Evolutionary conservation across 2,797 vertebrate genomes (phyloP).

Genomic region (Lemur catta): DNA sequence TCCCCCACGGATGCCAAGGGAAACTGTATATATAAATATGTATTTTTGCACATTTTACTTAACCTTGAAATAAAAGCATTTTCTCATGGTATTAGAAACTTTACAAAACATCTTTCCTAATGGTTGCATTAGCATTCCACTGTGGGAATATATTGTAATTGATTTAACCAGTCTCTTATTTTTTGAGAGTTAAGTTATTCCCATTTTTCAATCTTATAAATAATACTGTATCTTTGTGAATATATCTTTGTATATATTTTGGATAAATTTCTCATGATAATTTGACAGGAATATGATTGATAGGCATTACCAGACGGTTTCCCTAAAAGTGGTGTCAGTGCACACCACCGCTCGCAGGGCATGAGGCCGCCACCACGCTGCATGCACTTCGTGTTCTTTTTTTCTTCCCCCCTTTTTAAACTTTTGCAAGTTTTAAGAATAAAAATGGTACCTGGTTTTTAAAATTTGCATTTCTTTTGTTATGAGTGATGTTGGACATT

Average conservation of each 20-base stretch:
- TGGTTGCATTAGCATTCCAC: neutral
- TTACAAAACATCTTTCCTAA: neutral
- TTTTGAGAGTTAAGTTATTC: slow-evolving; percentile 17
- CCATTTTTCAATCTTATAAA: neutral
- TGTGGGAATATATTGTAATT: neutral
- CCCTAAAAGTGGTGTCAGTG: neutral
- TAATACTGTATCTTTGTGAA: neutral
- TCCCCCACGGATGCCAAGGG: neutral
- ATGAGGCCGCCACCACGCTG: neutral
- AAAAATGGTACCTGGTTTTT: slow-evolving; percentile 57
- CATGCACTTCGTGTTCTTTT: too few relatives aligned
- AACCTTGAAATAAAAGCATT: slow-evolving; percentile 2
- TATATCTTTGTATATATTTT: neutral
- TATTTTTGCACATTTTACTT: neutral
- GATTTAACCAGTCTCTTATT: slow-evolving; percentile 21
- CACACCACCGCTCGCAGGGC: neutral
- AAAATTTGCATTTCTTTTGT: slow-evolving; percentile 75
- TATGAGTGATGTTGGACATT: slow-evolving; percentile 66
- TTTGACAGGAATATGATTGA: neutral
- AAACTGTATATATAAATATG: neutral
- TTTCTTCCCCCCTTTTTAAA: neutral
- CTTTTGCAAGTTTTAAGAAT: slow-evolving; percentile 42
- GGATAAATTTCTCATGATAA: neutral
- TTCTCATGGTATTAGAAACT: slow-evolving; percentile 7
- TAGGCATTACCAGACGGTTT: neutral